These are phyloP conservation scores for Sparus aurata DNA, from an alignment of 2,797 vertebrate species.

Conservation along the genomic window DNA sequence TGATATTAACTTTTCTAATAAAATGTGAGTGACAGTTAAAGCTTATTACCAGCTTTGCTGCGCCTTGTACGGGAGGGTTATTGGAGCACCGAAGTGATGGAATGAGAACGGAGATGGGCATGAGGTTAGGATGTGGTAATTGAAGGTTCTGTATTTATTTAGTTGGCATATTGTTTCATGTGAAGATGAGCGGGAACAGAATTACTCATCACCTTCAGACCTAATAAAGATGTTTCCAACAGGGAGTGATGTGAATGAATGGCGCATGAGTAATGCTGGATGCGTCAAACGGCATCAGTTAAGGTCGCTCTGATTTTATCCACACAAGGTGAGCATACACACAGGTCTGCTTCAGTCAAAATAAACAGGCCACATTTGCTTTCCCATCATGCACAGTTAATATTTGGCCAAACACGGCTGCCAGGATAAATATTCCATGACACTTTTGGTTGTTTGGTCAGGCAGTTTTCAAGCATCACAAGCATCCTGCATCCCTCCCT, in stretches of 20 bases:
- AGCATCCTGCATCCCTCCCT: background rate
- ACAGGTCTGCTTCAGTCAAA: constrained; percentile 21
- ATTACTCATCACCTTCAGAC: background rate
- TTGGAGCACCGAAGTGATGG: background rate
- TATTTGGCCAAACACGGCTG: constrained; percentile 39
- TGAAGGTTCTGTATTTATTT: constrained; percentile 30
- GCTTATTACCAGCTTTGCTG: constrained; percentile 29
- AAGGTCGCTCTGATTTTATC: constrained; percentile 24
- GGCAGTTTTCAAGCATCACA: constrained; percentile 21
- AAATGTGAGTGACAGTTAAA: background rate
- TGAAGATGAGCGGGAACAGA: background rate
- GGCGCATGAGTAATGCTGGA: background rate
- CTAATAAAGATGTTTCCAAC: constrained; percentile 3
- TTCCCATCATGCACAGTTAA: constrained; percentile 35
- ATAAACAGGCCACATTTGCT: constrained; percentile 37
- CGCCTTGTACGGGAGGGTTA: constrained; percentile 34
- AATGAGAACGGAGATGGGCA: constrained; percentile 23
- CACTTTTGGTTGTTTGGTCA: constrained; percentile 35
- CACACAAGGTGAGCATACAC: constrained; percentile 30
- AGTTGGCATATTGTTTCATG: constrained; percentile 20
- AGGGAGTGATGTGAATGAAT: constrained; percentile 7
- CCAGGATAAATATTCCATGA: constrained; percentile 44
- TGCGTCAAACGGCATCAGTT: background rate
- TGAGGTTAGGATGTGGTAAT: background rate
- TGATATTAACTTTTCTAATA: constrained; percentile 16